Percentiles rank a stretch among this genome's conserved stretches.
These are phyloP conservation scores for Melozone crissalis DNA, from an alignment of 2,113 vertebrate species.

Conservation along the genomic window DNA sequence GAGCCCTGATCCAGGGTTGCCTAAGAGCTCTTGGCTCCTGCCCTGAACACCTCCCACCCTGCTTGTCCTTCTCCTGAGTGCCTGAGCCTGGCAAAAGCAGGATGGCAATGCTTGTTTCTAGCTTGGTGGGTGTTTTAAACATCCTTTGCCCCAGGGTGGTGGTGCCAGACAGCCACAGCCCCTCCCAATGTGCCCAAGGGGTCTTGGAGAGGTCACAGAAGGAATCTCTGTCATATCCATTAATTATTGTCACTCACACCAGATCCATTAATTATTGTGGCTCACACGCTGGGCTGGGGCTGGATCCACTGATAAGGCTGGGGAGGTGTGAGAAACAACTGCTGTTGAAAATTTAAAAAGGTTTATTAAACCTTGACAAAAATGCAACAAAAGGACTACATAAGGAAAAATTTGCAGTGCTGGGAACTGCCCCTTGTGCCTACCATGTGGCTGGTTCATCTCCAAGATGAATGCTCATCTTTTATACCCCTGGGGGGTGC, in stretches of 20 bases:
- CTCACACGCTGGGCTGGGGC: background rate
- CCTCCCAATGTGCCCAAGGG: background rate
- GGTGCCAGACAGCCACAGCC: background rate
- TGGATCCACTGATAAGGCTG: accelerated
- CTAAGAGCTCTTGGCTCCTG: background rate
- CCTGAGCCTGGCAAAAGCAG: background rate
- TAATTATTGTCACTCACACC: background rate
- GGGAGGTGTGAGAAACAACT: background rate
- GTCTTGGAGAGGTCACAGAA: background rate
- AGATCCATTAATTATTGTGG: background rate
- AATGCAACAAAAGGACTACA: no score
- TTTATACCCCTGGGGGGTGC: no score
- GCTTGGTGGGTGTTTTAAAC: background rate
- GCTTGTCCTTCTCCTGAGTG: background rate
- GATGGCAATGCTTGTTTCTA: background rate
- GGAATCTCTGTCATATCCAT: background rate
- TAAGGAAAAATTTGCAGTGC: no score
- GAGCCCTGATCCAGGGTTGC: background rate
- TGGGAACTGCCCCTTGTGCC: no score
- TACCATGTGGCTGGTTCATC: no score
- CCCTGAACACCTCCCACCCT: background rate
- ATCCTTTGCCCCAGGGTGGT: background rate
- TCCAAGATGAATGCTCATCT: no score
- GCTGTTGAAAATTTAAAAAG: no score
- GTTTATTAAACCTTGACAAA: no score